These are phyloP conservation scores for Erpornis zantholeuca DNA, from an alignment of 2,113 vertebrate species.

Conservation along the genomic window DNA sequence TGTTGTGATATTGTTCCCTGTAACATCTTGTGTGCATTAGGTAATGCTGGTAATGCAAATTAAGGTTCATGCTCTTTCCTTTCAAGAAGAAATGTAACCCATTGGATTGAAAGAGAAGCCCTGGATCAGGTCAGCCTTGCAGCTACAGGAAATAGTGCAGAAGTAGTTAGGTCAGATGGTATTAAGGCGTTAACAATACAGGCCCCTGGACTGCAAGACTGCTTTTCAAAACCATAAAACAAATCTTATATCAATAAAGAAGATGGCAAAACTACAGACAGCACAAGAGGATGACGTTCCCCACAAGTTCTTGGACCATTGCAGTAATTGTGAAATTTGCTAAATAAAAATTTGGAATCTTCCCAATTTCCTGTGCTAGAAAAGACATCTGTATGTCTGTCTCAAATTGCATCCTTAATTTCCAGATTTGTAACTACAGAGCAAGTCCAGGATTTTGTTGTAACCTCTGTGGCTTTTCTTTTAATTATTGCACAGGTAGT, in stretches of 20 bases:
- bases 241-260: neutral
- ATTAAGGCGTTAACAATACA: neutral
- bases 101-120: neutral
- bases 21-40: neutral
- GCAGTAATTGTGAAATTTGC: neutral
- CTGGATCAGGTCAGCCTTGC: neutral
- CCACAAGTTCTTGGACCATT: neutral
- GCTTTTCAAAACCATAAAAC: neutral
- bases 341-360: neutral
- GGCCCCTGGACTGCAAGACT: neutral
- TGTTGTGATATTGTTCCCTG: neutral
- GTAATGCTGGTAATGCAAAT: neutral
- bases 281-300: neutral
- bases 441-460: neutral
- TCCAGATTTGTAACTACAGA: neutral
- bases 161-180: neutral
- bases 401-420: neutral
- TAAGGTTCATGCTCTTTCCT: neutral
- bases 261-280: neutral
- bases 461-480: neutral
- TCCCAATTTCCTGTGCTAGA: neutral
- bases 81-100: neutral
- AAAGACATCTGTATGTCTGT: neutral
- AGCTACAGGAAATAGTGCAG: neutral
- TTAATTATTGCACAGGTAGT: neutral